These are phyloP conservation scores for Drosophila murphyi DNA, from an alignment of 1,140 invertebrate genomes.

Conservation along the genomic window DNA sequence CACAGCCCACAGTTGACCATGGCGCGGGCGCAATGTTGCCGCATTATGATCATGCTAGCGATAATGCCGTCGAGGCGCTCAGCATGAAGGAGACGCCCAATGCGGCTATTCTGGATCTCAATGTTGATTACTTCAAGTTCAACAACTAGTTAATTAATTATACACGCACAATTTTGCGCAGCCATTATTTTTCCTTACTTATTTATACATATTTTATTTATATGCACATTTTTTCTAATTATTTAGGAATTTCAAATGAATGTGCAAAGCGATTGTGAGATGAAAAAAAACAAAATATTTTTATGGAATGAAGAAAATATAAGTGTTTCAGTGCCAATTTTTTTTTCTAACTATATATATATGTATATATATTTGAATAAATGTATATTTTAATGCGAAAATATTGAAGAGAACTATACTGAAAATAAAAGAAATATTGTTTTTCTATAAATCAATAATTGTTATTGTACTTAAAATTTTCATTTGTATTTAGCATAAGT, in stretches of 20 bases:
- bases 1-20: constrained; percentile 49
- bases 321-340: too few species aligned
- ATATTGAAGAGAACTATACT: too few species aligned
- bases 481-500: too few species aligned
- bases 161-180: background rate
- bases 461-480: too few species aligned
- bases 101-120: constrained; percentile 69
- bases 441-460: too few species aligned
- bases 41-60: constrained; percentile 80
- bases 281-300: constrained; percentile 1
- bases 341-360: too few species aligned
- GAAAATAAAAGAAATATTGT: too few species aligned
- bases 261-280: constrained; percentile 10
- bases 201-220: constrained; percentile 10
- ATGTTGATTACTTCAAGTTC: constrained; percentile 80
- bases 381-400: too few species aligned
- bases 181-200: background rate
- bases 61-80: constrained; percentile 81
- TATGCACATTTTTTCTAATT: background rate
- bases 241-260: constrained; percentile 14
- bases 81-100: constrained; percentile 73
- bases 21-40: constrained; percentile 43
- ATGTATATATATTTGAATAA: too few species aligned
- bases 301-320: too few species aligned
- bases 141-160: constrained; percentile 58